Conservation (phyloP, 2,113 vertebrate species). For the Scolopax mira region DNA sequence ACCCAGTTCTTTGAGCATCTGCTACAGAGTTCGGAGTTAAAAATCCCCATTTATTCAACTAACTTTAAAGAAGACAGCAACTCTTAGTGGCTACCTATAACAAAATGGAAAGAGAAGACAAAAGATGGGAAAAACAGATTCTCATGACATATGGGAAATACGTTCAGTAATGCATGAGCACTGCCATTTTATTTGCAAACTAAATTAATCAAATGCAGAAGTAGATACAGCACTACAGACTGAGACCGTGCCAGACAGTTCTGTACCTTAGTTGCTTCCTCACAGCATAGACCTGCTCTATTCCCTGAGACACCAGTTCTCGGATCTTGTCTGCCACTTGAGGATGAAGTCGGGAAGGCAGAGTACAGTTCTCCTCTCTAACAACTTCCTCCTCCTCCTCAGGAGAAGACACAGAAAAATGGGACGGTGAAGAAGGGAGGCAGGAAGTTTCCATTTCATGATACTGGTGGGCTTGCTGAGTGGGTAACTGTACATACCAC, state of each 20-base stretch:
- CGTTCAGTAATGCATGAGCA: neutral
- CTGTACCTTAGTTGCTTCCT: constrained; percentile 87
- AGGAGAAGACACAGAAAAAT: constrained; percentile 67
- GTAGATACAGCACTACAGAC: neutral
- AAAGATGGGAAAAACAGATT: neutral
- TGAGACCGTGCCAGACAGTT: neutral
- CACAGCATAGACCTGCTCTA: constrained; percentile 83
- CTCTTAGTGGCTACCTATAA: neutral
- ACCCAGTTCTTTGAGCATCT: neutral
- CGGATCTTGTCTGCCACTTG: constrained; percentile 84
- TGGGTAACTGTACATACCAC: constrained; percentile 87
- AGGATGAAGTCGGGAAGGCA: constrained; percentile 84
- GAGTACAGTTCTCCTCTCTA: constrained; percentile 72
- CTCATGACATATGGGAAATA: neutral
- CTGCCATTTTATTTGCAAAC: neutral
- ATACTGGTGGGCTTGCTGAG: constrained; percentile 86
- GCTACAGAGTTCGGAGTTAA: neutral
- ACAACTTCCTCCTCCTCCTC: constrained; percentile 73
- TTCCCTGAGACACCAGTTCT: constrained; percentile 82
- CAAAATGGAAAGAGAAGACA: neutral
- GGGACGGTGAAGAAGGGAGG: constrained; percentile 69
- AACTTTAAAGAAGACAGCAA: neutral
- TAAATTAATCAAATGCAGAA: neutral
- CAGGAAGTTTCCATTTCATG: constrained; percentile 78
- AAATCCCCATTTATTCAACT: neutral